These are phyloP conservation scores for Silvanus unidentatus DNA, from an alignment of 2,888 invertebrate species.

Conservation along the genomic window DNA sequence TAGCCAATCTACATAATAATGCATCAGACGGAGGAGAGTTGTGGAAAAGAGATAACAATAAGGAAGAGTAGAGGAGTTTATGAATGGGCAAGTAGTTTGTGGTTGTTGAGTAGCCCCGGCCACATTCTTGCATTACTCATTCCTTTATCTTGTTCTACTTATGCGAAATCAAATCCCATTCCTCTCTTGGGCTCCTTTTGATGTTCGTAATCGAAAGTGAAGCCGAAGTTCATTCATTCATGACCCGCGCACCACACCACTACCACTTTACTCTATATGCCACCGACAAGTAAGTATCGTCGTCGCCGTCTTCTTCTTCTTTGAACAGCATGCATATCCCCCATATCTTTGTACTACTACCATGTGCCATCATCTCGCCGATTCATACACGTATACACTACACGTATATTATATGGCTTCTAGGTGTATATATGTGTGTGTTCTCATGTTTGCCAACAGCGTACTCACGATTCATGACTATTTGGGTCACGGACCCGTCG, in stretches of 20 bases:
- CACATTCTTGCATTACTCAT: slow-evolving; percentile 25
- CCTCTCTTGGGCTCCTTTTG: slow-evolving; percentile 25
- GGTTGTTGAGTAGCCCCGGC: slow-evolving; percentile 16
- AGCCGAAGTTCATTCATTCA: slow-evolving; percentile 22
- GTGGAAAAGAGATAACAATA: slow-evolving; percentile 5
- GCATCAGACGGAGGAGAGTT: not conserved
- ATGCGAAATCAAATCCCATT: slow-evolving; percentile 30
- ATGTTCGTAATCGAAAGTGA: slow-evolving; percentile 26
- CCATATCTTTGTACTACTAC: slow-evolving; percentile 21
- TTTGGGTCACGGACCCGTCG: slow-evolving; percentile 29
- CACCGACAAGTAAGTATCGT: slow-evolving; percentile 2
- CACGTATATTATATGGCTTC: not conserved
- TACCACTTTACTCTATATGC: not conserved
- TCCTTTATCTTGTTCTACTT: slow-evolving; percentile 28
- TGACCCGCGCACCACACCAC: slow-evolving; percentile 2
- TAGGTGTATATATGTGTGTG: no score
- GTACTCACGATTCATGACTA: slow-evolving; percentile 24
- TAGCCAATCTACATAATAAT: no score
- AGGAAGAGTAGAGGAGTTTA: slow-evolving; percentile 19
- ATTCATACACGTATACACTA: slow-evolving; percentile 16
- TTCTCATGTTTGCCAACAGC: slow-evolving; percentile 16
- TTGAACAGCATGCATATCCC: slow-evolving; percentile 19
- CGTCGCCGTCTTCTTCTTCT: slow-evolving; percentile 18
- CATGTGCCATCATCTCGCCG: slow-evolving; percentile 10
- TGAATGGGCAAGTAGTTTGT: slow-evolving; percentile 25